Evolutionary conservation across 2,113 vertebrate species (phyloP), one percentile per base, ranked within the genome.

Genomic region (Lethenteron reissneri): DNA sequence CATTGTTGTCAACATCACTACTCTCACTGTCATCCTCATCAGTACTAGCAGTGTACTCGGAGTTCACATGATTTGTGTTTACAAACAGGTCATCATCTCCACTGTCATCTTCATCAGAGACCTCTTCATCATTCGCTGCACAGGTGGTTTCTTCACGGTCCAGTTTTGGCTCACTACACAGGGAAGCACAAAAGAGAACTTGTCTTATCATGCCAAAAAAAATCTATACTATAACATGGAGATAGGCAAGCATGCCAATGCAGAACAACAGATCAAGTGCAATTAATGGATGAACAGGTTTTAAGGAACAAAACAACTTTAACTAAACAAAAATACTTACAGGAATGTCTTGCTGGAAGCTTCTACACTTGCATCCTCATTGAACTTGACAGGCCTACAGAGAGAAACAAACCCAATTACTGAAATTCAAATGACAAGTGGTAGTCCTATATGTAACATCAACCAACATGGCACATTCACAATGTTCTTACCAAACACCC

Each of bases 401-500:
- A 64, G 17, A 17, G 60, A 14, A 15, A 15, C 60, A 15, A 19
- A 19, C 60, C 60, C 17, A 64, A 64, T 14, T 15, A 19, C 14
- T 64, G 7, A 64, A 19, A 64, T 15, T 19, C 14, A 15, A 64
- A 14, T 15, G 14, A 64, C 60, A 64, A 15, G 14, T 15, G 60
- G 14, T 5, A 14, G 17, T 64, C 17, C 17, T 14, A 14, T 19
- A 64, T 19, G 60, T 15, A 14, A 19, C 17, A 19, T 3, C 14
- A 64, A 14, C 17, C 60, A 64, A 19, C 14, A 14, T 64, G 14
- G 60, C 14, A 15, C 60, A 64, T 14, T 64, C 14, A 64, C 60
- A 62, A 14, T 15, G 17, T 19, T 15, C 82, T 76, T 76, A 92
- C 89, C 89, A 92, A 56, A 79, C 75, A 8, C 86, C 80, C 1